These are phyloP conservation scores for Dicranocentrus wangi DNA, from an alignment of 2,888 invertebrate species.

Conservation along the genomic window DNA sequence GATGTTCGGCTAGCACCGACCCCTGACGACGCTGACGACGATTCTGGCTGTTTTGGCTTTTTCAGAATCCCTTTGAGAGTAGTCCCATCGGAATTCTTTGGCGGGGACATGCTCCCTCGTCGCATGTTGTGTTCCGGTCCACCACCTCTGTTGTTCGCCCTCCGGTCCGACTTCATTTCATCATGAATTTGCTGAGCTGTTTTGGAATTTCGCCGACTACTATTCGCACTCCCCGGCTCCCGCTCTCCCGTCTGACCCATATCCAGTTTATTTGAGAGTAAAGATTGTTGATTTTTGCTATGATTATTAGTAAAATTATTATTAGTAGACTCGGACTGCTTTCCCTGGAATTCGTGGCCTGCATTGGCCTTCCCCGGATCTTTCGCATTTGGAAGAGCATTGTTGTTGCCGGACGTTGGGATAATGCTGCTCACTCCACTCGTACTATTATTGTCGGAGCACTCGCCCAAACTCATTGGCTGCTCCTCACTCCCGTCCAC, in stretches of 20 bases:
- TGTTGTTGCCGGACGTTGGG: slow-evolving; percentile 9
- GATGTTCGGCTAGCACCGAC: slow-evolving; percentile 11
- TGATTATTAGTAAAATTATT: no score
- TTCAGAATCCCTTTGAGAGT: slow-evolving; percentile 65
- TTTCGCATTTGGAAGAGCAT: slow-evolving; percentile 1
- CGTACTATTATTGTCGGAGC: slow-evolving; percentile 67
- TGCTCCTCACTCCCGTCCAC: slow-evolving; percentile 66
- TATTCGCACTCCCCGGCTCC: slow-evolving; percentile 48
- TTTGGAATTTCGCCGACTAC: slow-evolving; percentile 56
- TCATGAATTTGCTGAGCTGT: slow-evolving; percentile 58
- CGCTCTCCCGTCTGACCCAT: slow-evolving; percentile 34
- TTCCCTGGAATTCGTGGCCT: slow-evolving; percentile 25
- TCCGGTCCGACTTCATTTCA: slow-evolving; percentile 45
- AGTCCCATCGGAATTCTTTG: slow-evolving; percentile 54
- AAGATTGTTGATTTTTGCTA: neutral
- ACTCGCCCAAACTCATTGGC: slow-evolving; percentile 64
- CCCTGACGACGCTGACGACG: no score
- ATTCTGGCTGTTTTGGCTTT: slow-evolving; percentile 54
- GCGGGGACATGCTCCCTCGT: slow-evolving; percentile 58
- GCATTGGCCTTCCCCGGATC: slow-evolving; percentile 23
- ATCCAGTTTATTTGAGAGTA: slow-evolving; percentile 36
- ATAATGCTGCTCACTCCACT: slow-evolving; percentile 63
- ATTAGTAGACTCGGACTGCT: slow-evolving; percentile 20
- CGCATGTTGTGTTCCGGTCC: neutral
- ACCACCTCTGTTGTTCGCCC: neutral